phyloP scores from a whole-genome alignment of 1,140 invertebrate genomes.

The Rhynchophorus ferrugineus region DNA sequence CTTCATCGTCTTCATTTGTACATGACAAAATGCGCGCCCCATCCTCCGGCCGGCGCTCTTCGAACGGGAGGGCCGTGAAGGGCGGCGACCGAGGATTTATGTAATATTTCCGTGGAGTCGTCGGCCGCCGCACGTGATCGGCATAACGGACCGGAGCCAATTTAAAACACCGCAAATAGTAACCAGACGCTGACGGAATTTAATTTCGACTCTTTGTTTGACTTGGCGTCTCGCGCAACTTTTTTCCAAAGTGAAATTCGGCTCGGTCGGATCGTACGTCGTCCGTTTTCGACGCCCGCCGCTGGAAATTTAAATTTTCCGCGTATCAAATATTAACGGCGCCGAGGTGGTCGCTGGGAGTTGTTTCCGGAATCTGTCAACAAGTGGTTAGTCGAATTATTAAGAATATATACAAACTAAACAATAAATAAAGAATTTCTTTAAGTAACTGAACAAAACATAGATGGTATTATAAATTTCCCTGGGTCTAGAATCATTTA shows the following conservation, averaged over 20 bases:
- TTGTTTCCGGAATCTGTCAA: no score
- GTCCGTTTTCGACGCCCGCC: no score
- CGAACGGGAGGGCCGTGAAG: slow-evolving; percentile 2
- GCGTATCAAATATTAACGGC: no score
- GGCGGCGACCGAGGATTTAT: slow-evolving; percentile 15
- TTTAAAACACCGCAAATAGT: slow-evolving; percentile 23
- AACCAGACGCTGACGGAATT: slow-evolving; percentile 22
- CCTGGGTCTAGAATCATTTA: no score
- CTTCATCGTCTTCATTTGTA: slow-evolving; percentile 22
- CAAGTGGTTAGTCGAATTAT: no score
- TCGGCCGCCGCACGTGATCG: slow-evolving; percentile 8
- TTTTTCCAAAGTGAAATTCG: neutral
- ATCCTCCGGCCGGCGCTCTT: neutral
- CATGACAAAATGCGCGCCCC: slow-evolving; percentile 17
- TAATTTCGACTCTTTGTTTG: slow-evolving; percentile 21
- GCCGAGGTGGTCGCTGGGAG: no score
- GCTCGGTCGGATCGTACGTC: no score
- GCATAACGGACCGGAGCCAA: slow-evolving; percentile 14
- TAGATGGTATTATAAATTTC: no score
- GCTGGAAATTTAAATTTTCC: no score
- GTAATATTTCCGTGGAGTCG: slow-evolving; percentile 18
- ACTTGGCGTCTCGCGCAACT: neutral
- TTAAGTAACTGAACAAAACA: no score
- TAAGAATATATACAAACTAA: no score
- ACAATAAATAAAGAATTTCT: no score